Percentiles rank a stretch among this genome's conserved stretches.
Evolutionary conservation across 2,888 invertebrate genomes (phyloP).

Genomic region (Helicoverpa assulta): DNA sequence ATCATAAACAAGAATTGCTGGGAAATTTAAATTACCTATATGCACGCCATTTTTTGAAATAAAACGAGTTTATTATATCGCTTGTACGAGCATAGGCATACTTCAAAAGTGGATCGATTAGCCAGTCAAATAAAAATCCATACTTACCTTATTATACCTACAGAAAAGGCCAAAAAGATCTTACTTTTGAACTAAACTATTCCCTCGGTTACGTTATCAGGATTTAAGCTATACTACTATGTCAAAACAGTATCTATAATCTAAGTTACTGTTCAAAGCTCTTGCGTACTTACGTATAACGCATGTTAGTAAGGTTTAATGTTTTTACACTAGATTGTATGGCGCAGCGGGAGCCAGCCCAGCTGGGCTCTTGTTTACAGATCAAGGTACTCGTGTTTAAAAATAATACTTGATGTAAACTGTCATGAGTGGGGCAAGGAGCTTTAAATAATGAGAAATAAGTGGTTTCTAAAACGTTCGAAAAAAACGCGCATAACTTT

Average conservation of each 20-base stretch:
- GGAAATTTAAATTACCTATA: too few species aligned
- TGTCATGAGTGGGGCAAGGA: conserved; percentile 31
- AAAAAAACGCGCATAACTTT: too few species aligned
- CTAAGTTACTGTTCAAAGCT: conserved; percentile 14
- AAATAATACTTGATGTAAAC: conserved; percentile 54
- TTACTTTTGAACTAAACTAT: conserved; percentile 5
- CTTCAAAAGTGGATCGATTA: conserved; percentile 13
- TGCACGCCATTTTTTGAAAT: too few species aligned
- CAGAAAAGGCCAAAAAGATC: neutral
- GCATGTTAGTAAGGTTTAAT: conserved; percentile 33
- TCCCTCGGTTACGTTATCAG: conserved; percentile 28
- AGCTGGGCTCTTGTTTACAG: conserved; percentile 63
- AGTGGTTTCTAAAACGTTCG: neutral
- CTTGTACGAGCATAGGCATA: too few species aligned
- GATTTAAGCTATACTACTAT: conserved; percentile 17
- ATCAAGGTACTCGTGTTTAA: conserved; percentile 52
- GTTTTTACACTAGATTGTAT: conserved; percentile 61
- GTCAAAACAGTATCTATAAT: conserved; percentile 7
- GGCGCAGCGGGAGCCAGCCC: conserved; percentile 74
- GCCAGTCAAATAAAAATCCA: neutral
- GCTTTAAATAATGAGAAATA: conserved; percentile 5
- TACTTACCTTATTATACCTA: neutral
- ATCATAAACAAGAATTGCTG: too few species aligned
- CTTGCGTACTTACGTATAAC: conserved; percentile 22
- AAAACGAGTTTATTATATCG: too few species aligned